These are phyloP conservation scores for Stenotaenia linearis DNA, from an alignment of 2,888 invertebrate genomes.

Conservation along the genomic window DNA sequence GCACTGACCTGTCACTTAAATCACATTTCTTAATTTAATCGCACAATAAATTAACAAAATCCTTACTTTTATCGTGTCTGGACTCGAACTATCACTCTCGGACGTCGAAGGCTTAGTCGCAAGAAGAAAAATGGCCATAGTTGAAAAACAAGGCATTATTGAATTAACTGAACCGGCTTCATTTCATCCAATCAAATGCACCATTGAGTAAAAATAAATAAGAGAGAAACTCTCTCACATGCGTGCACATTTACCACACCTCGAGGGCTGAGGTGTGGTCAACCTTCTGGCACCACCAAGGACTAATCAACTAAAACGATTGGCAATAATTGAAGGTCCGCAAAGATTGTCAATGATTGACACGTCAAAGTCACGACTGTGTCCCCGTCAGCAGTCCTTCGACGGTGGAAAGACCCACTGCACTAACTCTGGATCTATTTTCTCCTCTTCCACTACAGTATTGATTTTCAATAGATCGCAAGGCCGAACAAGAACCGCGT, in stretches of 20 bases:
- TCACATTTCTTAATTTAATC: neutral
- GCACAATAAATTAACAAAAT: neutral
- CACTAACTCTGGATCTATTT: neutral
- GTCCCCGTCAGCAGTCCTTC: neutral
- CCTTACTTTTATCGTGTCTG: neutral
- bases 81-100: neutral
- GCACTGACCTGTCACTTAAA: neutral
- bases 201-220: neutral
- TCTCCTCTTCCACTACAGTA: neutral
- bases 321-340: neutral
- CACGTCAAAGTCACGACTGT: neutral
- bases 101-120: neutral
- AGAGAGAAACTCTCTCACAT: neutral
- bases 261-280: constrained; percentile 4
- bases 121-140: constrained; percentile 21
- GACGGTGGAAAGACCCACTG: neutral
- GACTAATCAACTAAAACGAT: neutral
- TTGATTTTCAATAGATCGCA: neutral
- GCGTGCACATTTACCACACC: constrained; percentile 6
- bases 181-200: neutral
- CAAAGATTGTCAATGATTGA: neutral
- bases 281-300: constrained; percentile 7
- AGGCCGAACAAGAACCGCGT: constrained; percentile 5
- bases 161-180: neutral
- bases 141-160: constrained; percentile 12